Conservation (phyloP, 1,140 invertebrate species). For the Manduca sexta region DNA sequence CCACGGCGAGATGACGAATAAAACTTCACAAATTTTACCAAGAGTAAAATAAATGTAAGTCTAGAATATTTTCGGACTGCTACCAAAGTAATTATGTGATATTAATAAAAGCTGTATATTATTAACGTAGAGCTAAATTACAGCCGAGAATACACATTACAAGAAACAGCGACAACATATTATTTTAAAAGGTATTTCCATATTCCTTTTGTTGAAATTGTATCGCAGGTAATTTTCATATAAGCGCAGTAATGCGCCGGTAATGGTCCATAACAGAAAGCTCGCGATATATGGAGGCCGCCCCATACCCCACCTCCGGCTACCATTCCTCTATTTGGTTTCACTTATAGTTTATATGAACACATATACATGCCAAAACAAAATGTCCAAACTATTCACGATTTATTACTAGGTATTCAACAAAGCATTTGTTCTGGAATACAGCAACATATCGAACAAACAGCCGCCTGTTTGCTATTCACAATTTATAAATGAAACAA, state of each 20-base stretch:
- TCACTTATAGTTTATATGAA: constrained; percentile 1
- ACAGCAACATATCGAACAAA: constrained; percentile 21
- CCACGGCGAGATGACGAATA: constrained; percentile 37
- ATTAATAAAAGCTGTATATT: not conserved
- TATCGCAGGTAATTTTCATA: constrained; percentile 39
- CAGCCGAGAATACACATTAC: not conserved
- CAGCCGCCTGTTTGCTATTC: constrained; percentile 16
- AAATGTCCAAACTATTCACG: constrained; percentile 28
- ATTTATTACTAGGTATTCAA: constrained; percentile 32
- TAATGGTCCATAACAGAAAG: constrained; percentile 42
- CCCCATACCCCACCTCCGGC: not conserved
- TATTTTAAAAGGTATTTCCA: constrained; percentile 19
- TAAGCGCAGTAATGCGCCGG: constrained; percentile 32
- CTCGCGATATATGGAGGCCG: constrained; percentile 24
- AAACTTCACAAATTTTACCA: constrained; percentile 25
- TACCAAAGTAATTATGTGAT: not conserved
- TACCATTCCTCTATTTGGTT: not conserved
- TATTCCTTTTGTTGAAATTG: constrained; percentile 32
- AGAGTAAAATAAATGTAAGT: constrained; percentile 17
- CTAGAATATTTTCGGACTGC: constrained; percentile 8
- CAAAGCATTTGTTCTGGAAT: constrained; percentile 20
- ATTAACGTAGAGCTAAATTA: not conserved
- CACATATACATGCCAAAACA: constrained; percentile 22
- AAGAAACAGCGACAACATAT: constrained; percentile 8
- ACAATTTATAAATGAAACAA: constrained; percentile 11